These are phyloP conservation scores for Tricholauxania praeusta DNA, from an alignment of 2,888 invertebrate species.

Conservation along the genomic window DNA sequence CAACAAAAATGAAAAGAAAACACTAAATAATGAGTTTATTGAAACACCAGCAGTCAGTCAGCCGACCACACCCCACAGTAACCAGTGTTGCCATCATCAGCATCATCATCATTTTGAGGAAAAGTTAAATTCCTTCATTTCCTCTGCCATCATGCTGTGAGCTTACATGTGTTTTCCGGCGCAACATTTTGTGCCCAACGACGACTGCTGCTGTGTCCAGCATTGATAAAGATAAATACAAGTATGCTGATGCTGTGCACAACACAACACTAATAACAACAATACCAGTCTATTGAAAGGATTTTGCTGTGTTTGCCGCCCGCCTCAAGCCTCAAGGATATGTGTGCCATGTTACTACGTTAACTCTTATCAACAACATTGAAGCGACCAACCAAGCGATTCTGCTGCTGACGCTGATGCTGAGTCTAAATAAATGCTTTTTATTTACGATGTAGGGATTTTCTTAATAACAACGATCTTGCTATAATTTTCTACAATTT, in stretches of 20 bases:
- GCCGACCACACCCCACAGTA: too few species aligned
- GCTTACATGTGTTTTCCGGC: slow-evolving; percentile 21
- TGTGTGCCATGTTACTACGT: neutral
- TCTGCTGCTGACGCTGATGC: too few species aligned
- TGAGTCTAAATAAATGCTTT: slow-evolving; percentile 8
- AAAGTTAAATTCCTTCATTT: neutral
- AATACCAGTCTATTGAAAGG: slow-evolving; percentile 8
- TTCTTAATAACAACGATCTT: slow-evolving; percentile 7
- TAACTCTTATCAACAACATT: too few species aligned
- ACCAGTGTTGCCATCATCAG: too few species aligned
- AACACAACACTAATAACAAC: neutral
- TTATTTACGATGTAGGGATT: slow-evolving; percentile 14
- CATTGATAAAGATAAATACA: slow-evolving; percentile 20
- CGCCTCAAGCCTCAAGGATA: too few species aligned
- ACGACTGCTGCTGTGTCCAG: neutral
- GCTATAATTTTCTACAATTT: neutral
- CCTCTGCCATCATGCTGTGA: slow-evolving; percentile 14
- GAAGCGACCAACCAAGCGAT: too few species aligned
- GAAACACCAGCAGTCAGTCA: too few species aligned
- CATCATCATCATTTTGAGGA: too few species aligned
- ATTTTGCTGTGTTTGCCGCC: slow-evolving; percentile 1
- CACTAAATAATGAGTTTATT: too few species aligned
- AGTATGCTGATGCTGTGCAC: neutral
- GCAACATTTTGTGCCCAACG: neutral
- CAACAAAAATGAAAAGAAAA: too few species aligned